Percentiles rank a stretch among this genome's conserved stretches.
Conservation (phyloP, 35 echinoderm and acorn worm genomes). For the Lytechinus variegatus region DNA sequence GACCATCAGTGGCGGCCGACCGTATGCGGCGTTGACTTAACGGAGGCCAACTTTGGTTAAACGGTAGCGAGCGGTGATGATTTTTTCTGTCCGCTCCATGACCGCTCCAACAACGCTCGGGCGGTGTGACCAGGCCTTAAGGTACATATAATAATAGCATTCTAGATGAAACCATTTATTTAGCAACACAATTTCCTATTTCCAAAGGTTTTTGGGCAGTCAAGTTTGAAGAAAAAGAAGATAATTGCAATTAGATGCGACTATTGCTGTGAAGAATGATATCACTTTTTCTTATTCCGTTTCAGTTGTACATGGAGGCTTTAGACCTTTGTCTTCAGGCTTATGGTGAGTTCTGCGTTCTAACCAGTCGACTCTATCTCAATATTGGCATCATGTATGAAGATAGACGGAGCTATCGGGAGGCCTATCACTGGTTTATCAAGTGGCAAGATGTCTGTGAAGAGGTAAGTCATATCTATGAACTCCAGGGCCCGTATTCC, state of each 20-base stretch:
- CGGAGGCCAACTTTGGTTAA: slow-evolving; percentile 38
- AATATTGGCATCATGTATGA: slow-evolving; percentile 97
- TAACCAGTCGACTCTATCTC: slow-evolving; percentile 76
- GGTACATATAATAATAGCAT: no score
- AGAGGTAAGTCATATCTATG: not conserved
- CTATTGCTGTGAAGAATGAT: no score
- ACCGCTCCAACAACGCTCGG: no score
- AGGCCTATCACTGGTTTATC: slow-evolving; percentile 85
- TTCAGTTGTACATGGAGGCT: slow-evolving; percentile 84
- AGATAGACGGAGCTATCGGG: slow-evolving; percentile 68
- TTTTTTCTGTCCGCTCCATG: no score
- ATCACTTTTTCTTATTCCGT: slow-evolving; percentile 1
- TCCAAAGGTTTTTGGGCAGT: no score
- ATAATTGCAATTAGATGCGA: no score
- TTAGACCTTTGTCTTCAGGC: slow-evolving; percentile 91
- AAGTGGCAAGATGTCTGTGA: slow-evolving; percentile 52
- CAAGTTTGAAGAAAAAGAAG: no score
- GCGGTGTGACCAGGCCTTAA: no score
- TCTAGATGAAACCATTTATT: no score
- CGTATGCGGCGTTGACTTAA: slow-evolving; percentile 29
- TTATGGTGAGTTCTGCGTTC: slow-evolving; percentile 90
- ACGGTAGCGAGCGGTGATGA: no score
- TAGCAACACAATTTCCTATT: no score
- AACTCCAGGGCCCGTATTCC: no score
- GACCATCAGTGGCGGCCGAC: slow-evolving; percentile 36